These are phyloP conservation scores for Hirtodrosophila confusa DNA, from an alignment of 2,888 invertebrate genomes.

Conservation along the genomic window DNA sequence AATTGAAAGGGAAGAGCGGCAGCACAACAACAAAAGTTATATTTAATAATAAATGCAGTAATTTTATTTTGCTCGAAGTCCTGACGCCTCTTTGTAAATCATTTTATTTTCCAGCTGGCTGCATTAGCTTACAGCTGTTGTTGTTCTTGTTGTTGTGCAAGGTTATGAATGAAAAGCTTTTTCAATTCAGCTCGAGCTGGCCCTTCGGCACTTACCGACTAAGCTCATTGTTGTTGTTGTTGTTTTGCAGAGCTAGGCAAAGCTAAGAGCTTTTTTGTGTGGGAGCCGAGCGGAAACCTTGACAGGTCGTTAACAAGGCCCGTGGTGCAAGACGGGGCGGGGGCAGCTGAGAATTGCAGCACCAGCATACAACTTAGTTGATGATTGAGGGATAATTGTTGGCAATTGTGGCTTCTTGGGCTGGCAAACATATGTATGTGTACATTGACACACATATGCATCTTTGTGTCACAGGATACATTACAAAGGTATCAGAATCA, in stretches of 20 bases:
- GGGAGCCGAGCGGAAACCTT: conserved; percentile 23
- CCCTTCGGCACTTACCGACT: conserved; percentile 51
- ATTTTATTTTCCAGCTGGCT: background rate
- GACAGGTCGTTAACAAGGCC: conserved; percentile 43
- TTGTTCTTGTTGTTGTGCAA: conserved; percentile 51
- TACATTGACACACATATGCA: background rate
- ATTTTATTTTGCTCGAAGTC: conserved; percentile 6
- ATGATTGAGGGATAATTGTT: conserved; percentile 33
- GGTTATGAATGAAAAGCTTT: conserved; percentile 83
- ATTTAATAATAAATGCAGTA: conserved; percentile 9
- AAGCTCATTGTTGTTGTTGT: conserved; percentile 7
- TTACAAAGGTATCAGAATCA: background rate
- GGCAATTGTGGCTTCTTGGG: conserved; percentile 13
- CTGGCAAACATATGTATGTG: background rate
- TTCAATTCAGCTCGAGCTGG: conserved; percentile 51
- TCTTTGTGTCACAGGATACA: too few species aligned
- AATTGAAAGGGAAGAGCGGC: background rate
- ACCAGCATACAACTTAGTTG: background rate
- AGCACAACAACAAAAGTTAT: conserved; percentile 8
- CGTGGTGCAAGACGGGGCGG: conserved; percentile 6
- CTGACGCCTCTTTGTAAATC: background rate
- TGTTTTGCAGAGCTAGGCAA: conserved; percentile 2
- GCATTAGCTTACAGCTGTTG: conserved; percentile 9
- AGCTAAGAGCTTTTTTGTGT: conserved; percentile 37
- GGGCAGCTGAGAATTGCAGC: conserved; percentile 8